Evolutionary conservation across 2,888 invertebrate species (phyloP), one percentile per base, ranked within the genome.

Genomic region (Abrostola tripartita): DNA sequence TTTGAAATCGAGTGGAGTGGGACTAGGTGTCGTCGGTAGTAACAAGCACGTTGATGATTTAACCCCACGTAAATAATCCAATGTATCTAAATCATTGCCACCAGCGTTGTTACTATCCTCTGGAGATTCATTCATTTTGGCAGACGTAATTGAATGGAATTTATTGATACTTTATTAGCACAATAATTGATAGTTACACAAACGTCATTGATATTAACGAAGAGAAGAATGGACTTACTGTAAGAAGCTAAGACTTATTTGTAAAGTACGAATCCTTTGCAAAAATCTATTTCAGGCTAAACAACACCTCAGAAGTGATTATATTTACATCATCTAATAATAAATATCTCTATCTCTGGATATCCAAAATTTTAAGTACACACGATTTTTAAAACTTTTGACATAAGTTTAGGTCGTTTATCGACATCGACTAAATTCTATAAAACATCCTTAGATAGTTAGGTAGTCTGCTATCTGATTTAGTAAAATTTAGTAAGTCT

Each of bases 41-140:
- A 96, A 90, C 50, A 96, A 95, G 83, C 96, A 96, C 77, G 96
- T 96, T 55, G 97, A 96, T 0, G 96, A 96, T 77, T 96, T 95
- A 71, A 96, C 96, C 66, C 96, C 96, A 41, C 91, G 90, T 63
- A 94, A 87, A 81, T 93, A 94, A 76, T 93, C 93, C 79, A 92
- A 86, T 63, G 90, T 85, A 66, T 92, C 93, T 65, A 92, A 79
- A 72, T 90, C 91, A 42, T 85, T 78, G 14, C 82, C 85, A 58
- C 80, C 88, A 71, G 85, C 85, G 67, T 76, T 85, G 52, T 70
- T 81, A 74, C 82, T 87, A 68, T 81, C 87, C 74, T 92, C 92
- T 10, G 90, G 83, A 64, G 89, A 74, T 50, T 92, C 92, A 74
- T 92, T 87, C 94, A 94, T 93, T 7, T 61, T 72, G 74, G 35